Conservation (phyloP, 2,797 vertebrate species). For the Petrocephalus sullivani region DNA sequence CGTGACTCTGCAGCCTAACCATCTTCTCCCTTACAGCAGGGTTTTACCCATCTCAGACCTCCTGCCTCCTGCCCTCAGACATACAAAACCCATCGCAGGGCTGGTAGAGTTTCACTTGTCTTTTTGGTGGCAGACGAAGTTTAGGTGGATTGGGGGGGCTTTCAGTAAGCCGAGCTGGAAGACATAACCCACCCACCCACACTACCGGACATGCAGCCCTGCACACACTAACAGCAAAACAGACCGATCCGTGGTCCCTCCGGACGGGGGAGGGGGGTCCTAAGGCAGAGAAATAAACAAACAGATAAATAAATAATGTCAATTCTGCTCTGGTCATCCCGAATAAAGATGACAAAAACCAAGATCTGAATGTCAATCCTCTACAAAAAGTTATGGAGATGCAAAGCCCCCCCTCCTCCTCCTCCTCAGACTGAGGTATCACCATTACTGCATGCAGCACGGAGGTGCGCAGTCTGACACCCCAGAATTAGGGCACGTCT, state of each 20-base stretch:
- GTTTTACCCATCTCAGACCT: no score
- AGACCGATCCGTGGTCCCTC: not conserved
- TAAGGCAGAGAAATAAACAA: not conserved
- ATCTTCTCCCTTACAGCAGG: no score
- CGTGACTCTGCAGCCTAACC: no score
- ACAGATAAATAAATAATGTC: not conserved
- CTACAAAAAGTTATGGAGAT: not conserved
- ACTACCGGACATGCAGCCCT: not conserved
- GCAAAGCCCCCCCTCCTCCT: no score
- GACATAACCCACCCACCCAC: not conserved
- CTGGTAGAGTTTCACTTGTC: no score
- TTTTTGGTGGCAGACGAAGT: not conserved
- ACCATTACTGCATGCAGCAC: not conserved
- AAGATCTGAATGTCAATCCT: not conserved
- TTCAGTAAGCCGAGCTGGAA: not conserved
- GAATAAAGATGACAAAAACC: not conserved
- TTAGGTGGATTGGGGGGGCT: not conserved
- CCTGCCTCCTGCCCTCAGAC: no score
- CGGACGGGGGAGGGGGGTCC: not conserved
- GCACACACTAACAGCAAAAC: not conserved
- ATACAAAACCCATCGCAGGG: no score
- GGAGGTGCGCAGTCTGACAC: not conserved
- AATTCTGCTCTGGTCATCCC: not conserved
- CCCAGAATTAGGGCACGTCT: not conserved
- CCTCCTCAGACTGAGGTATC: not conserved